Base-by-base conservation (phyloP, 1,140 invertebrate species). In the Sitobion miscanthi region DNA sequence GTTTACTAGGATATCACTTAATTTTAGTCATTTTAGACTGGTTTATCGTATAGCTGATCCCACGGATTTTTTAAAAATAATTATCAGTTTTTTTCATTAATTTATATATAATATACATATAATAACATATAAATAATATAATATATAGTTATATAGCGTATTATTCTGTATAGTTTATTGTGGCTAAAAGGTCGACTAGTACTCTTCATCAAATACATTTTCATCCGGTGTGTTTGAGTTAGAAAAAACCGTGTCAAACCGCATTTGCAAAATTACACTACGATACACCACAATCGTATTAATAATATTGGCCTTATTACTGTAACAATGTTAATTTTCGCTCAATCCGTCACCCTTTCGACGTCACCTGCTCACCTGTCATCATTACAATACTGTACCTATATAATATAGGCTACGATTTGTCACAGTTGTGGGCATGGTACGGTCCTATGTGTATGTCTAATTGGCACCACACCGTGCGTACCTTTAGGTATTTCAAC, bases 221-320 rank as follows among this genome's bases (percentile, higher is more conserved):
- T n/a, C n/a, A 77, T n/a, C 62, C 1, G 14, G 30, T 4, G 7
- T 77, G 62, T 77, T 77, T 77, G 62, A 77, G 62, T n/a, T 77
- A 6, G 62, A 77, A 77, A 77, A 77, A 77, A 77, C n/a, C 62
- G 62, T 77, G 62, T 77, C 62, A 77, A 77, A 77, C 62, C 62
- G n/a, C 62, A 77, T 77, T 77, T 77, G 11, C n/a, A 77, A 14
- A 77, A 77, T 14, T 54, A 54, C 5, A 54, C 52, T 54, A 77
- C 14, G n/a, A 77, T n/a, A 77, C 62, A 77, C 14, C 62, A 14
- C 62, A 14, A 77, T 77, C 14, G 62, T 20, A 17, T n/a, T 77
- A 77, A 77, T 77, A n/a, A n/a, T n/a, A 77, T 77, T 77, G 62
- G 62, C n/a, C 30, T 77, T 77, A 77, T 77, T 77, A 35, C 62